Evolutionary conservation across 2,113 vertebrate genomes (phyloP), one percentile per base, ranked within the genome.

Genomic region (Anguilla rostrata): DNA sequence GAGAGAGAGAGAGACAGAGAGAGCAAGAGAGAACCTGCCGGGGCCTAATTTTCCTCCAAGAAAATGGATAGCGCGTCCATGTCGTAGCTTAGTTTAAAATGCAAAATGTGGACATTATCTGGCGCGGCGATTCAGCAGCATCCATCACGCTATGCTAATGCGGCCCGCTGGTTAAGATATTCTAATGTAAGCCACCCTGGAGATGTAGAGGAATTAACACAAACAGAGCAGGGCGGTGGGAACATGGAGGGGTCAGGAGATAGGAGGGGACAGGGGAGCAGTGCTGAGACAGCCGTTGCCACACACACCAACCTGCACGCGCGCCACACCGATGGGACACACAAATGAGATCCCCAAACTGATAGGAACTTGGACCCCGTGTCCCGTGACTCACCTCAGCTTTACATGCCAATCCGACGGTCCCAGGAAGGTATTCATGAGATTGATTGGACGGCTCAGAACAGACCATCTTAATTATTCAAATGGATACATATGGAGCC

Each of bases 91-190:
- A 96, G 95, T 96, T 96, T 96, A 96, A 96, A 96, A 96, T 96
- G 95, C 95, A 96, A 96, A 96, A 96, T 95, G 94, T 95, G 95
- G 94, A 95, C 94, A 95, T 96, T 96, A 96, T 96, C 95, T 95
- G 95, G 94, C 94, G 93, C 92, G 89, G 94, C 95, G 95, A 95
- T 95, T 94, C 95, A 95, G 92, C 91, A 86, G 94, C 95, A 96
- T 96, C 95, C 95, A 96, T 96, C 95, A 96, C 94, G 80, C 94
- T 96, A 96, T 96, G 95, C 95, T 95, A 96, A 96, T 96, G 94
- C 90, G 86, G 93, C 93, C 91, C 91, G 92, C 92, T 95, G 95
- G 94, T 95, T 96, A 96, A 96, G 94, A 96, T 96, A 96, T 96
- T 96, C 95, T 95, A 96, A 95, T 95, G 94, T 95, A 95, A 96